Evolutionary conservation across 2,113 vertebrate species (phyloP), one percentile per base, ranked within the genome.

Genomic region (Steatornis caripensis): DNA sequence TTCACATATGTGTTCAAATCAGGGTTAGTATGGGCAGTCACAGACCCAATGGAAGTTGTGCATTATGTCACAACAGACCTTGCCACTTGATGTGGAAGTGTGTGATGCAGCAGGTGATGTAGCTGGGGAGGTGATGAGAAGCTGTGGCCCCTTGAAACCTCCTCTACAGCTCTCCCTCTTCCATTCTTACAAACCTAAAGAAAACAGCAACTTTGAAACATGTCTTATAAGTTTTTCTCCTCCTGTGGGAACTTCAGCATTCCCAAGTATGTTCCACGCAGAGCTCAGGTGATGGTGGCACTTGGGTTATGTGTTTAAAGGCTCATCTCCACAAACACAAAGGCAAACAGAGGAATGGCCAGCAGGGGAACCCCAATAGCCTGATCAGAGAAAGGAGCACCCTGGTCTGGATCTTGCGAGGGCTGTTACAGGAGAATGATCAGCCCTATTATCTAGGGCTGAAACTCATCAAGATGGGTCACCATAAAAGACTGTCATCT

Each of bases 221-320:
- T 37, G 23, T 15, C 27, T 43, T 9, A 27, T 4, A 37, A 32
- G 2, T 29, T 68, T 87, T 76, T 84, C 8, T 19, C 34, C 27
- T 80, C 60, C 43, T 68, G 19, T 48, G 24, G n/a, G 15, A 54
- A 46, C 23, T 71, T 65, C 30, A 43, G 22, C 39, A 79, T 61
- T 89, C 30, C 32, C 1, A 0, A 84, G 6, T n/a, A 15, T 4
- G 15, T 78, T 65, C 45, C 51, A 32, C 0, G 1, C 22, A 43
- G 26, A 57, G 29, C 48, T 89, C 54, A 49, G 27, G 41, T 0
- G 1, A 74, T n/a, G 46, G 17, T 61, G 60, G 13, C 16, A n/a
- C 54, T n/a, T 84, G 29, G 10, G n/a, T 84, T 74, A 53, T 26
- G 11, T 24, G 24, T 34, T 58, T 60, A 48, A 78, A 53, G 8